These are phyloP conservation scores for Chelidonichthys spinosus DNA, from an alignment of 2,797 vertebrate genomes.

Conservation along the genomic window DNA sequence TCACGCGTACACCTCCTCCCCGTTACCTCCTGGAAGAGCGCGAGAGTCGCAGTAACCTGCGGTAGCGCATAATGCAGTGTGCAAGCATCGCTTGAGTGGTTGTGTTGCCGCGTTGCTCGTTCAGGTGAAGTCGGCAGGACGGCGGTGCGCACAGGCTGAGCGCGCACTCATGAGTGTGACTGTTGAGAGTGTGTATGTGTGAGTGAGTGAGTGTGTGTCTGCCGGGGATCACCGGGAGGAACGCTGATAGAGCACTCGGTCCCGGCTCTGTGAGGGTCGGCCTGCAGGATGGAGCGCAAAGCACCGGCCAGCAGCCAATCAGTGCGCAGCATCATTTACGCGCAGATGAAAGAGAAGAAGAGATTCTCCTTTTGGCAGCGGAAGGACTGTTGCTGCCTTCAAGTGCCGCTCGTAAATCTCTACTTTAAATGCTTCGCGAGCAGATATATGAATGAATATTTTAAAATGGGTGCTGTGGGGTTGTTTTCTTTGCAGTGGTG, in stretches of 20 bases:
- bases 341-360: slow-evolving; percentile 53
- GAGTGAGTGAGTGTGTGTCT: slow-evolving; percentile 24
- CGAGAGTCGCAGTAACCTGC: slow-evolving; percentile 70
- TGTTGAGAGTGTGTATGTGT: slow-evolving; percentile 10
- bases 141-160: slow-evolving; percentile 37
- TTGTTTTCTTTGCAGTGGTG: not conserved
- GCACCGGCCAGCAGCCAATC: slow-evolving; percentile 78
- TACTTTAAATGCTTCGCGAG: not conserved
- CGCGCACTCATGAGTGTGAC: slow-evolving; percentile 50
- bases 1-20: slow-evolving; percentile 71
- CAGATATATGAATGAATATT: accelerated
- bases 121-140: slow-evolving; percentile 73
- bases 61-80: slow-evolving; percentile 68
- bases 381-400: slow-evolving; percentile 31
- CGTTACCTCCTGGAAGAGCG: slow-evolving; percentile 78
- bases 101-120: slow-evolving; percentile 27
- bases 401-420: slow-evolving; percentile 32
- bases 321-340: slow-evolving; percentile 71
- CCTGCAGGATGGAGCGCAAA: slow-evolving; percentile 65
- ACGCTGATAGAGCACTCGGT: slow-evolving; percentile 68
- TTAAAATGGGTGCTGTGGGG: not conserved
- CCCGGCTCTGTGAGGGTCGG: slow-evolving; percentile 48
- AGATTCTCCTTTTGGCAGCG: slow-evolving; percentile 45
- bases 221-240: slow-evolving; percentile 54
- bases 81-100: slow-evolving; percentile 55